phyloP scores from a whole-genome alignment of 2,888 invertebrate genomes.

The Cecidostiba fungosa region DNA sequence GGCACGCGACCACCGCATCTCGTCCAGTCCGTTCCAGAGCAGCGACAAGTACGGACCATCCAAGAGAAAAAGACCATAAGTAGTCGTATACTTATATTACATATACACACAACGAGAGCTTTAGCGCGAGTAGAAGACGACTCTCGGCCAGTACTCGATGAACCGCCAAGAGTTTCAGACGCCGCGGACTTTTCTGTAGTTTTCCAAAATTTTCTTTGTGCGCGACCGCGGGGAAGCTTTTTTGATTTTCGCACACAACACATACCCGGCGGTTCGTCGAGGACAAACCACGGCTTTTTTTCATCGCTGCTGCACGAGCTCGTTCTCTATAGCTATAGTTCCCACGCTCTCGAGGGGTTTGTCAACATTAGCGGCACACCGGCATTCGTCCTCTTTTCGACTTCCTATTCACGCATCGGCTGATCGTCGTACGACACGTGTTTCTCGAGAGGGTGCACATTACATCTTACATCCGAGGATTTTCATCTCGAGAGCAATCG shows the following conservation, averaged over 20 bases:
- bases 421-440: conserved; percentile 27
- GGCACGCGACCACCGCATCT: conserved; percentile 40
- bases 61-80: background rate
- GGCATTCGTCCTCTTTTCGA: conserved; percentile 38
- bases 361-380: background rate
- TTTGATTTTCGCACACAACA: background rate
- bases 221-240: background rate
- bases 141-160: conserved; percentile 36
- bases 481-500: background rate
- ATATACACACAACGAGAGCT: background rate
- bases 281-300: background rate
- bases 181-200: background rate
- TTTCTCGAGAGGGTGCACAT: background rate
- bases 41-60: conserved; percentile 14
- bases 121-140: background rate
- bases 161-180: conserved; percentile 24
- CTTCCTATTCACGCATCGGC: background rate
- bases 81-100: background rate
- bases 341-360: background rate
- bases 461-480: background rate
- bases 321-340: too few relatives aligned
- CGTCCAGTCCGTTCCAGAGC: background rate
- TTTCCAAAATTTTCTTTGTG: conserved; percentile 4
- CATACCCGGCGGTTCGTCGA: background rate
- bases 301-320: background rate